Evolutionary conservation across 2,888 invertebrate species (phyloP).

Genomic region (Eretmocerus hayati): DNA sequence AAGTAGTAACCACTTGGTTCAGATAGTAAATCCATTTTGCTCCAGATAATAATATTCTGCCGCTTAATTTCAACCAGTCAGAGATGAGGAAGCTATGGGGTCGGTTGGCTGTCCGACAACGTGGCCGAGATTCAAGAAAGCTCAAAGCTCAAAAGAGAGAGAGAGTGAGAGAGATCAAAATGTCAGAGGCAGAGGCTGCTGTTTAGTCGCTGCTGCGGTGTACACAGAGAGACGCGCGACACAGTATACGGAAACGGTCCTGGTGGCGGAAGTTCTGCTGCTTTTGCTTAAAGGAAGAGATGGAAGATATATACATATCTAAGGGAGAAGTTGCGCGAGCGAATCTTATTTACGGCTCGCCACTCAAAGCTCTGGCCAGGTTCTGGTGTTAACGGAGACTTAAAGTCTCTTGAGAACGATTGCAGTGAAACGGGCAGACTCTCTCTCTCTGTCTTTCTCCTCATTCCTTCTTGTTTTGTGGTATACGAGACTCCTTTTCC

Average conservation of each 20-base stretch:
- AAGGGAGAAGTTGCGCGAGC: neutral
- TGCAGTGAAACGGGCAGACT: constrained; percentile 1
- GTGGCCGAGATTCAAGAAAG: neutral
- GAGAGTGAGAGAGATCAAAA: neutral
- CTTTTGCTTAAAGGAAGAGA: too few relatives aligned
- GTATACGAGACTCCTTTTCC: constrained; percentile 2
- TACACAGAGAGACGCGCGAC: too few relatives aligned
- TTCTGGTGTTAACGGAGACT: constrained; percentile 14
- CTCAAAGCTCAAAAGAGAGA: neutral
- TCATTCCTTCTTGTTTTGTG: constrained; percentile 1
- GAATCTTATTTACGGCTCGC: constrained; percentile 17
- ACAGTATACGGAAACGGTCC: too few relatives aligned
- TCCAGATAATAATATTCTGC: constrained; percentile 3
- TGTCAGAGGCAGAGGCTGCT: neutral
- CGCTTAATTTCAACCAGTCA: neutral
- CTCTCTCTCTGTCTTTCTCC: constrained; percentile 1
- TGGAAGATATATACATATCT: too few relatives aligned
- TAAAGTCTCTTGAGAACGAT: constrained; percentile 15
- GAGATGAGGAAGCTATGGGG: too few relatives aligned
- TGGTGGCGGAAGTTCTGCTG: too few relatives aligned
- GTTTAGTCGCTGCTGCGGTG: too few relatives aligned
- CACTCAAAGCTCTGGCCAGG: constrained; percentile 6
- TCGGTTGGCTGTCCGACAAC: neutral
- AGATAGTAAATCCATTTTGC: neutral
- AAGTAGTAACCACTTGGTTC: neutral